Evolutionary conservation across 2,888 invertebrate genomes (phyloP), one percentile per base, ranked within the genome.

Genomic region (Gymnocheta viridis): DNA sequence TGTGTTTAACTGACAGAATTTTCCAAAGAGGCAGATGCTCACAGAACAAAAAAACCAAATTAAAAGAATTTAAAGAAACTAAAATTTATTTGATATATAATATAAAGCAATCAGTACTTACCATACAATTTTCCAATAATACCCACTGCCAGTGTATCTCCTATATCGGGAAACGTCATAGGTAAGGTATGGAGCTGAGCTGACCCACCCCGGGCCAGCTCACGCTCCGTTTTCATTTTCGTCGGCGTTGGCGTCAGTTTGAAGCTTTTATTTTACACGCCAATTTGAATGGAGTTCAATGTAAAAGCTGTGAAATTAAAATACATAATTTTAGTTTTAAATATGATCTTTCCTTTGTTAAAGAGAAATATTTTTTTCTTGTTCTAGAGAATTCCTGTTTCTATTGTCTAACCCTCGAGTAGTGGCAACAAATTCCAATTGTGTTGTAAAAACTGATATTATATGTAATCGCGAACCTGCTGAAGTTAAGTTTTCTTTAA

Each of bases 401-500:
- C 93, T 94, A 88, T 93, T 96, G 86, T 94, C 95, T 85, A 92
- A 94, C 47, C 94, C 94, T 35, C 96, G 94, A 92, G 93, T 96
- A 54, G 89, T 92, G 27, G 91, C 94, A 85, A 96, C 96, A 49
- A 98, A 97, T 93, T 94, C 95, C 49, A 94, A 94, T 88, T 97
- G 96, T 90, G 86, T 93, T 24, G 91, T 97, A 38, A 96, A 95
- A 93, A 94, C 96, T 9, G 95, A 96, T 87, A 92, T 98, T 86
- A 93, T 96, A 35, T 96, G 96, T 91, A 95, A 97, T 91, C 93
- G 96, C 78, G 94, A 95, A 88, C 96, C 96, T 83, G 96, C 98
- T 24, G 92, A 93, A 85, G 92, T 98, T 38, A 94, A 93, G 86
- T 93, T 94, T 72, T 89, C 92, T 44, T 88, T 94, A 76, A 88